These are phyloP conservation scores for Pelmatolapia mariae DNA, from an alignment of 2,113 vertebrate species.

Conservation along the genomic window DNA sequence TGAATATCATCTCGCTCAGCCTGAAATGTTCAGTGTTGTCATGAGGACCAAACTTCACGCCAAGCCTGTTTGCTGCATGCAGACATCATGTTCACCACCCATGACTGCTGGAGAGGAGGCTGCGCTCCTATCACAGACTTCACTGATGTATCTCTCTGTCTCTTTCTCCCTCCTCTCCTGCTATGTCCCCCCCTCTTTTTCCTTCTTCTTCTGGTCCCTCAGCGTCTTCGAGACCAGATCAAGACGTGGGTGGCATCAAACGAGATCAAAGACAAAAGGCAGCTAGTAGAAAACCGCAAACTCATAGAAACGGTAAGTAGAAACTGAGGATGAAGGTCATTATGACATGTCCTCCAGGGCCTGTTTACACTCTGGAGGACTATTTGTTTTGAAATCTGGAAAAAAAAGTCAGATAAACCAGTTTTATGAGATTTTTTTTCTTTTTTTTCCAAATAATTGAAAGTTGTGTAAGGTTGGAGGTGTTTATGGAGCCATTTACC, in stretches of 20 bases:
- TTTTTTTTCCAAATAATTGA: fast-evolving
- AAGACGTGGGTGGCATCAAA: conserved; percentile 94
- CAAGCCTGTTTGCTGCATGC: neutral
- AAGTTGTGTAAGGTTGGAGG: fast-evolving
- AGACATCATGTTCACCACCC: conserved; percentile 9
- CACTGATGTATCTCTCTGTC: neutral
- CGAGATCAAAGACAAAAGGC: conserved; percentile 92
- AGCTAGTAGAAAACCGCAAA: conserved; percentile 90
- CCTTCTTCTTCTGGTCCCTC: conserved; percentile 22
- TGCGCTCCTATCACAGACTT: neutral
- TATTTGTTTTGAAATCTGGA: neutral
- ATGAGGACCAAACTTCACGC: conserved; percentile 48
- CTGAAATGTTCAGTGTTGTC: conserved; percentile 14
- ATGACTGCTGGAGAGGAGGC: conserved; percentile 38
- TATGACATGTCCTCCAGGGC: neutral
- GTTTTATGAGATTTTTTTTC: fast-evolving
- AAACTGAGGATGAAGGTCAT: neutral
- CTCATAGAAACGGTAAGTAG: conserved; percentile 87
- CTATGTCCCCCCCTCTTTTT: neutral
- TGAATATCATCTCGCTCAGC: neutral
- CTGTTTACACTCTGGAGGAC: neutral
- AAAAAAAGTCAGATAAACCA: fast-evolving
- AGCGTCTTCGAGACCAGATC: conserved; percentile 95
- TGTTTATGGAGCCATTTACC: neutral
- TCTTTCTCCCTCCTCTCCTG: neutral